Conservation (phyloP, 2,888 invertebrate genomes). For the Alsophila aescularia region DNA sequence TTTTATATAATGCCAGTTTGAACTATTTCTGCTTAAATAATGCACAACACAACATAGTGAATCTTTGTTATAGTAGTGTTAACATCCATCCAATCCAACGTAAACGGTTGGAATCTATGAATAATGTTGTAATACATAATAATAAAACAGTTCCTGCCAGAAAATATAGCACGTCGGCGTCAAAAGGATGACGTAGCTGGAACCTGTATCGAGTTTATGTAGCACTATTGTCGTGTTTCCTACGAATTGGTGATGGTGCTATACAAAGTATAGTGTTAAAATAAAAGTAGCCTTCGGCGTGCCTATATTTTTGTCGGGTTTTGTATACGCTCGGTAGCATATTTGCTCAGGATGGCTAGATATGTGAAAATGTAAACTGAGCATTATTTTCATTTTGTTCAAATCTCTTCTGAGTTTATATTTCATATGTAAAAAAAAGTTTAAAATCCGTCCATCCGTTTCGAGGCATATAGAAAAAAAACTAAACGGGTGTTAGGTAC, state of each 20-base stretch:
- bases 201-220: neutral
- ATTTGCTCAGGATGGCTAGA: neutral
- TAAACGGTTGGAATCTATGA: neutral
- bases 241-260: constrained; percentile 6
- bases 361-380: neutral
- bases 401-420: too few species aligned
- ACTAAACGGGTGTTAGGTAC: neutral
- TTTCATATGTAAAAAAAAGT: neutral
- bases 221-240: constrained; percentile 5
- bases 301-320: constrained; percentile 20
- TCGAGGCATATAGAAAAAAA: neutral
- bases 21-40: constrained; percentile 4
- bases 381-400: neutral
- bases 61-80: neutral
- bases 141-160: constrained; percentile 3
- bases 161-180: constrained; percentile 22
- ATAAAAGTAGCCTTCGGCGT: constrained; percentile 14
- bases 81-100: neutral
- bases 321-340: constrained; percentile 6
- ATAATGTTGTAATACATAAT: constrained; percentile 17
- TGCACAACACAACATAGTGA: constrained; percentile 12
- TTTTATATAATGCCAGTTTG: constrained; percentile 1
- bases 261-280: constrained; percentile 8
- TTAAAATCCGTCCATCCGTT: constrained; percentile 1
- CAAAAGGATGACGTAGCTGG: neutral